Percentiles rank a stretch among this genome's conserved stretches.
Evolutionary conservation across 2,888 invertebrate genomes (phyloP).

Genomic region (Apantesis nais): DNA sequence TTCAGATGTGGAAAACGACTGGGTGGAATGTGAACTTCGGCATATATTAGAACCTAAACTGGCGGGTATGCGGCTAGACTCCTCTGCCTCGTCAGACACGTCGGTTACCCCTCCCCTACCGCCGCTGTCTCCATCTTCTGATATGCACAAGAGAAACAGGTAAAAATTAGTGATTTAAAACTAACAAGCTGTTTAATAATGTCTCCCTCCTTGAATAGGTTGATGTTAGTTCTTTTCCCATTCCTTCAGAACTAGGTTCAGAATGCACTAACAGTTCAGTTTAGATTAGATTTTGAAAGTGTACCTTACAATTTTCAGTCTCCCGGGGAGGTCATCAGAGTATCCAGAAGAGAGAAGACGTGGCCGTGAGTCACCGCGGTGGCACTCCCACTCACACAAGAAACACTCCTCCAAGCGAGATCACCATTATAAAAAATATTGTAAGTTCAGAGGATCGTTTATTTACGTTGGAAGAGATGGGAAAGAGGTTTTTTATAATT

Average conservation of each 20-base stretch:
- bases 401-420: conserved; percentile 86
- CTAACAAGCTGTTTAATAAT: neutral
- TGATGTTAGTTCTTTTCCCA: too few species aligned
- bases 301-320: conserved; percentile 69
- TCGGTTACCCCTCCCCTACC: conserved; percentile 93
- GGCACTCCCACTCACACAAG: conserved; percentile 80
- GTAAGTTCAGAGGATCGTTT: conserved; percentile 65
- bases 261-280: too few species aligned
- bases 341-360: conserved; percentile 76
- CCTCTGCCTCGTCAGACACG: conserved; percentile 88
- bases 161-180: conserved; percentile 31
- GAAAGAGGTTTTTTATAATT: too few species aligned
- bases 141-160: conserved; percentile 84
- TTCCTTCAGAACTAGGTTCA: too few species aligned
- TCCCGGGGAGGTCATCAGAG: conserved; percentile 86
- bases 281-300: neutral
- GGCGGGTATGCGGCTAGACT: conserved; percentile 86
- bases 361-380: conserved; percentile 77
- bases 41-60: conserved; percentile 91
- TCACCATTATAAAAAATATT: conserved; percentile 86
- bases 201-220: too few species aligned
- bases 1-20: conserved; percentile 89
- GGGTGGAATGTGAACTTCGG: conserved; percentile 93
- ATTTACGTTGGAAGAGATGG: too few species aligned
- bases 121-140: conserved; percentile 88